Conservation (phyloP, 2,113 vertebrate species). For the Solenodon paradoxus region DNA sequence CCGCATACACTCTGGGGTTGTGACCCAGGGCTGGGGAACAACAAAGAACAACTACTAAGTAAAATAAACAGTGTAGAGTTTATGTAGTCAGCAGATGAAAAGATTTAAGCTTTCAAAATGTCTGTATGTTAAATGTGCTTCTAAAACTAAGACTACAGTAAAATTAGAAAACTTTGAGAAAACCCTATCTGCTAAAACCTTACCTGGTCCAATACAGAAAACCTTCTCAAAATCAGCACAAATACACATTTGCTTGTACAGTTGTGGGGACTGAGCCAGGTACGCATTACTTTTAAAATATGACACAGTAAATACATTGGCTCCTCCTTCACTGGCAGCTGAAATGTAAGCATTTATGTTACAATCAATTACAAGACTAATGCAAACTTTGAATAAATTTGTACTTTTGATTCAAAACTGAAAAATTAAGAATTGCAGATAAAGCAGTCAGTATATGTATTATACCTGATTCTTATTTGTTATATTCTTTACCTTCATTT, state of each 20-base stretch:
- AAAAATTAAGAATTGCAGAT: slow-evolving; percentile 22
- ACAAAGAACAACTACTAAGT: too few relatives aligned
- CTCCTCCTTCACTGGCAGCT: slow-evolving; percentile 99
- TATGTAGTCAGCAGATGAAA: slow-evolving; percentile 53
- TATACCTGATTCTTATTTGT: background rate
- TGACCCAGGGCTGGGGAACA: too few relatives aligned
- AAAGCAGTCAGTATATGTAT: background rate
- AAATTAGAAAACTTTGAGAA: background rate
- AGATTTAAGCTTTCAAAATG: slow-evolving; percentile 34
- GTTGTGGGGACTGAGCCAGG: slow-evolving; percentile 98
- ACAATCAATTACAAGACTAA: background rate
- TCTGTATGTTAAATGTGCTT: slow-evolving; percentile 16
- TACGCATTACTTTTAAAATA: slow-evolving; percentile 99
- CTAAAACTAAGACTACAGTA: background rate
- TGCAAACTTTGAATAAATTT: slow-evolving; percentile 5
- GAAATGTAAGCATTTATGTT: slow-evolving; percentile 73
- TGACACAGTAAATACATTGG: slow-evolving; percentile 98
- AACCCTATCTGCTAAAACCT: slow-evolving; percentile 51
- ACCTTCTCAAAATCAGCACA: slow-evolving; percentile 99
- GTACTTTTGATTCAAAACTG: slow-evolving; percentile 5
- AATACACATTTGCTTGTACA: slow-evolving; percentile 99
- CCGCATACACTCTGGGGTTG: too few relatives aligned
- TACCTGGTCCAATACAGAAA: slow-evolving; percentile 98
- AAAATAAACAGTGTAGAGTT: background rate
- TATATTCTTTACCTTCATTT: slow-evolving; percentile 8